Percentiles rank a stretch among this genome's conserved stretches.
phyloP scores from a whole-genome alignment of 2,888 invertebrate species.

The Dexiosoma caninum region DNA sequence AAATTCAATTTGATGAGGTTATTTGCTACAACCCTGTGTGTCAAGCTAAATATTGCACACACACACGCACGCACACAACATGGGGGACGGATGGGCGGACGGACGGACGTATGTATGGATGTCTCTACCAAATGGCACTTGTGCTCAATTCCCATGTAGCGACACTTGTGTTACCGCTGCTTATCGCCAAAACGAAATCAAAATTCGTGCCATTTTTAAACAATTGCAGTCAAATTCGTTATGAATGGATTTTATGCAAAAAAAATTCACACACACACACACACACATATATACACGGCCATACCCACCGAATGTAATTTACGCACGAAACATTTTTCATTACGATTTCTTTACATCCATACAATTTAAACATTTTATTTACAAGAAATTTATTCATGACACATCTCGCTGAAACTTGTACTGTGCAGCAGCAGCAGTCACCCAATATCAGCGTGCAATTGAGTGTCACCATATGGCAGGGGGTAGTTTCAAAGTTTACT shows the following conservation, averaged over 20 bases:
- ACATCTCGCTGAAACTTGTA: too few species aligned
- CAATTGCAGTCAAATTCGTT: neutral
- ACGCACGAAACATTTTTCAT: too few species aligned
- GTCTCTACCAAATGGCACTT: too few species aligned
- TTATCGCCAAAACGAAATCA: slow-evolving; percentile 41
- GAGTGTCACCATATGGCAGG: too few species aligned
- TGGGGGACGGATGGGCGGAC: neutral
- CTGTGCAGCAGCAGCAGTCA: too few species aligned
- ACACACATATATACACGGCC: neutral
- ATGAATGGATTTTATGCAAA: neutral
- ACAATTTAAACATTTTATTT: too few species aligned
- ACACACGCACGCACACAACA: too few species aligned
- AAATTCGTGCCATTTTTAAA: slow-evolving; percentile 39
- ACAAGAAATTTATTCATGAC: too few species aligned
- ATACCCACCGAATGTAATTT: too few species aligned
- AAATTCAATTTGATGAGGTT: slow-evolving; percentile 58
- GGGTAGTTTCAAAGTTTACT: too few species aligned
- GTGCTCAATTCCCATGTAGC: neutral
- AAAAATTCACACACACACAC: neutral
- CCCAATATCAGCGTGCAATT: too few species aligned
- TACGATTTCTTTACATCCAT: neutral
- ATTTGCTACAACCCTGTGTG: slow-evolving; percentile 22
- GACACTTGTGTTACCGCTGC: slow-evolving; percentile 5
- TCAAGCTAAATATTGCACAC: neutral
- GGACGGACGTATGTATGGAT: neutral